A percentile compares a stretch with the other conserved stretches of the same genome.
These are phyloP conservation scores for Phyllotreta striolata DNA, from an alignment of 2,888 invertebrate species.

Conservation along the genomic window DNA sequence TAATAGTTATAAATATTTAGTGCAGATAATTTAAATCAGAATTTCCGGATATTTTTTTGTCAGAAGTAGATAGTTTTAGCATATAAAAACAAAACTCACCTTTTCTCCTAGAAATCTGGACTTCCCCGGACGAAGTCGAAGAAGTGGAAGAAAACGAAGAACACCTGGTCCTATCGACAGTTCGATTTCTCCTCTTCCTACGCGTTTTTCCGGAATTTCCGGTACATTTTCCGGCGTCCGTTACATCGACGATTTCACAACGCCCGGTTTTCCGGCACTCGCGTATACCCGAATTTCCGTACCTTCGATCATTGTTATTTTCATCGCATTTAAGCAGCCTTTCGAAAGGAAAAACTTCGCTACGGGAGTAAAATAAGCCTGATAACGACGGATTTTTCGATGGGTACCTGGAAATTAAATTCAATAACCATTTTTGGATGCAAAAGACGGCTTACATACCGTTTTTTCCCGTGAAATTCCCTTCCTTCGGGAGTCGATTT, in stretches of 20 bases:
- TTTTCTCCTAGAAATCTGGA: background rate
- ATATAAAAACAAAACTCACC: constrained; percentile 4
- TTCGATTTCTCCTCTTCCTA: background rate
- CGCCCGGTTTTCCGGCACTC: background rate
- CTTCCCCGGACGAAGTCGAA: background rate
- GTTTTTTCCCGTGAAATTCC: constrained; percentile 21
- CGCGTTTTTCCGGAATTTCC: background rate
- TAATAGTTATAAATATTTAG: too few species aligned
- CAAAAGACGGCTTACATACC: too few species aligned
- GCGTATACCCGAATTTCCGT: background rate
- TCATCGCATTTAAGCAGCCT: constrained; percentile 31
- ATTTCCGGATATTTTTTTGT: too few species aligned
- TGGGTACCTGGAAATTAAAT: constrained; percentile 17
- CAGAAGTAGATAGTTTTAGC: too few species aligned
- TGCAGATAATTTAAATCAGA: too few species aligned
- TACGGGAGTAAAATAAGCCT: constrained; percentile 44
- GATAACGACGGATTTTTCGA: background rate
- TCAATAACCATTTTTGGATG: background rate
- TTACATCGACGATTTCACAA: constrained; percentile 6
- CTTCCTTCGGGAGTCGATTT: constrained; percentile 12
- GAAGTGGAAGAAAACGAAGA: background rate
- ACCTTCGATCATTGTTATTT: constrained; percentile 9
- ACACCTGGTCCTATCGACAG: background rate
- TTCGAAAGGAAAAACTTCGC: constrained; percentile 47
- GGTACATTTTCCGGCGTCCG: background rate